phyloP scores from a whole-genome alignment of 2,113 vertebrate genomes.

The Larimichthys polyactis region DNA sequence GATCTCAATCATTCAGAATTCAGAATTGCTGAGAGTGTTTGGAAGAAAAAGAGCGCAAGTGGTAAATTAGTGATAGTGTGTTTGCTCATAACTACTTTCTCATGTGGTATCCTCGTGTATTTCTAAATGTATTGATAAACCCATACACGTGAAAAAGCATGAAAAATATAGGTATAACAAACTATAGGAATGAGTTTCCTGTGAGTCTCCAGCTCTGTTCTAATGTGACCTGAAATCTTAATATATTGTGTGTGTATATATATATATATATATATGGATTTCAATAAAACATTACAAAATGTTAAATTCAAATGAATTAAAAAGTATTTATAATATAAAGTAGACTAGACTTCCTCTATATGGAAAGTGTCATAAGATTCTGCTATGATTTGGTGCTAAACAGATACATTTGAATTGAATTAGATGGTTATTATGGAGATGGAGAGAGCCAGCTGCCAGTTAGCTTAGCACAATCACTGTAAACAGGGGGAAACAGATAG shows the following conservation, averaged over 20 bases:
- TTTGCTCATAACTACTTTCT: not conserved
- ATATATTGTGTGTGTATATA: no score
- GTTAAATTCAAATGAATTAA: no score
- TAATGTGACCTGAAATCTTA: no score
- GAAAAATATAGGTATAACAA: not conserved
- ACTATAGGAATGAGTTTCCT: no score
- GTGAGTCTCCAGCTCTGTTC: no score
- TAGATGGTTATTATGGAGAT: not conserved
- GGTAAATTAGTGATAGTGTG: slow-evolving; percentile 40
- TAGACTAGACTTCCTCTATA: no score
- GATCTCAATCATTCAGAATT: slow-evolving; percentile 58
- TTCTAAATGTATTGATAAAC: not conserved
- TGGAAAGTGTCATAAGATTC: no score
- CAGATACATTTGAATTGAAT: no score
- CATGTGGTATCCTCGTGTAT: not conserved
- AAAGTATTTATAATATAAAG: no score
- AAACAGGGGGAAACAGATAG: no score
- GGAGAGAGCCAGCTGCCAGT: not conserved
- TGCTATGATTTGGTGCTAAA: no score
- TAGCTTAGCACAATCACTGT: not conserved
- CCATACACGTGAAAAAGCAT: not conserved
- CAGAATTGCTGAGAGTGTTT: slow-evolving; percentile 21
- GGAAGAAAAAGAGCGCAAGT: slow-evolving; percentile 14
- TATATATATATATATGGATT: not conserved
- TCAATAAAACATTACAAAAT: not conserved